Base-by-base conservation (phyloP, 2,113 vertebrate species). In the Menura novaehollandiae region DNA sequence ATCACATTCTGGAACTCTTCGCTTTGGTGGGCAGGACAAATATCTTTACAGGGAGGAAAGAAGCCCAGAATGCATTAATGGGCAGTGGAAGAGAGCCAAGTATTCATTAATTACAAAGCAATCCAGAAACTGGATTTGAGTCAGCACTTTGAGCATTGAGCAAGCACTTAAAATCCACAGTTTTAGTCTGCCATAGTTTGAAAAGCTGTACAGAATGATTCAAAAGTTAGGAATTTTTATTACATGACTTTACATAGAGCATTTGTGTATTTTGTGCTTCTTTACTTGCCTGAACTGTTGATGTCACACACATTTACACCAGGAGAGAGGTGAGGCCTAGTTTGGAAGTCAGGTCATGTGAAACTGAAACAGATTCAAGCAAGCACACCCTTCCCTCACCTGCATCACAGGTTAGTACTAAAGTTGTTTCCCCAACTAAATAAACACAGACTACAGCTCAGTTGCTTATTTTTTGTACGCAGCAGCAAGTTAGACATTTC, bases 61-160 rank as follows among this genome's bases (percentile, higher is more conserved):
- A 55, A 67, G 35, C 8, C 47, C 47, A 79, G 79, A 89, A 81
- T 19, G 44, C 33, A 88, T 43, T 94, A 92, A 80, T 52, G 35
- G 46, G 15, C 43, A 81, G n/a, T 44, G 86, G 76, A 92, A 84
- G 22, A 81, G 10, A 44, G 35, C 76, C 96, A 93, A 89, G 11
- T 56, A 91, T 78, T 89, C 52, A 81, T 52, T 96, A 93, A 84
- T 66, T 55, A 92, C 64, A 84, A 81, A 78, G 55, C 64, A 93
- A 86, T 64, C 39, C 56, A 86, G 27, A 78, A 93, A 81, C 23
- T 71, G 47, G n/a, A n/a, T n/a, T n/a, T n/a, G n/a, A n/a, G n/a
- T n/a, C n/a, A n/a, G n/a, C n/a, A n/a, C n/a, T n/a, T n/a, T n/a
- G n/a, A n/a, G n/a, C 73, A 86, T 2, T 43, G 33, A 86, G 11